These are phyloP conservation scores for Calliopsis andreniformis DNA, from an alignment of 1,140 invertebrate species.

Conservation along the genomic window DNA sequence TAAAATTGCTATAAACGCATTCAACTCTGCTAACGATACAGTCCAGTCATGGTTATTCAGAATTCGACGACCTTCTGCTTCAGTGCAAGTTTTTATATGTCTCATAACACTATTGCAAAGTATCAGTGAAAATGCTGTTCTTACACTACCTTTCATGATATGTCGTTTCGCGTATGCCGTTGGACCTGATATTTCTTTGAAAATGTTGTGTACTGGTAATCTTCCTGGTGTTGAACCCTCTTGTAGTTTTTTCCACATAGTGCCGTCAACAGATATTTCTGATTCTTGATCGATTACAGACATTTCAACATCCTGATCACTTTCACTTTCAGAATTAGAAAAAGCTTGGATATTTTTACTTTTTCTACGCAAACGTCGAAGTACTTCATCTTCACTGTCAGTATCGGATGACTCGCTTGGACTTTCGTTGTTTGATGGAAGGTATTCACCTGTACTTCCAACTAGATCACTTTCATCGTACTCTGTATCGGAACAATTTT, in stretches of 20 bases:
- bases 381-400: conserved; percentile 25
- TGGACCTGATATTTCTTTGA: conserved; percentile 51
- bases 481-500: conserved; percentile 24
- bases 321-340: conserved; percentile 42
- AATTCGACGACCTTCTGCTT: conserved; percentile 43
- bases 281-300: conserved; percentile 7
- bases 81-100: conserved; percentile 40
- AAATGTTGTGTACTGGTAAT: conserved; percentile 52
- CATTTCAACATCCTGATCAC: conserved; percentile 31
- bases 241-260: too few relatives aligned
- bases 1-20: conserved; percentile 38
- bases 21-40: conserved; percentile 24
- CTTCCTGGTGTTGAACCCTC: conserved; percentile 33
- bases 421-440: conserved; percentile 18
- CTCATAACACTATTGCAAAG: conserved; percentile 25
- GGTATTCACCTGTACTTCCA: neutral
- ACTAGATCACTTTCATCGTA: conserved; percentile 29
- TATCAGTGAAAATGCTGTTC: conserved; percentile 38
- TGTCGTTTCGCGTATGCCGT: conserved; percentile 54
- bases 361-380: conserved; percentile 14
- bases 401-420: conserved; percentile 31
- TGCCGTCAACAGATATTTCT: conserved; percentile 41
- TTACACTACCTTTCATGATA: conserved; percentile 37
- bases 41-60: conserved; percentile 21
- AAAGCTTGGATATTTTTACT: conserved; percentile 9